Conservation (phyloP, 1,140 invertebrate genomes). For the Heliconius himera region DNA sequence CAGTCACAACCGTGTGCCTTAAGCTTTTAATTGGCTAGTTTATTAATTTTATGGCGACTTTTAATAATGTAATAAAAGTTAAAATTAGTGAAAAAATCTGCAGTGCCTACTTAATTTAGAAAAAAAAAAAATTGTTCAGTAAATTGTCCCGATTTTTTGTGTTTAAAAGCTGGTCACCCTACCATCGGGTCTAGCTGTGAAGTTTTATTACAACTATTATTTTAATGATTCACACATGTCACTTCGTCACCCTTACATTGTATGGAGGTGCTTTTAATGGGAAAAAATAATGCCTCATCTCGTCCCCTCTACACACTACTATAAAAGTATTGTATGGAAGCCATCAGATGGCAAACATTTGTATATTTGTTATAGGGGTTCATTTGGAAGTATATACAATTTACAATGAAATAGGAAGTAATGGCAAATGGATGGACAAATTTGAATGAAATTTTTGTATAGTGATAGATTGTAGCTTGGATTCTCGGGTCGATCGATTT, state of each 20-base stretch:
- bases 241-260: conserved; percentile 20
- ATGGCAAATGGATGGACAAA: not conserved
- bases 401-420: not conserved
- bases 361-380: not conserved
- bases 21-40: too few species aligned
- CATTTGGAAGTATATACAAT: not conserved
- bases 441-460: not conserved
- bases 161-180: not conserved
- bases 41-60: too few species aligned
- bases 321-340: conserved; percentile 20
- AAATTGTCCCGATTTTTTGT: not conserved
- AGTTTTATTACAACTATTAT: conserved; percentile 42
- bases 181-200: conserved; percentile 1
- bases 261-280: not conserved
- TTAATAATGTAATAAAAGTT: not conserved
- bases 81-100: not conserved
- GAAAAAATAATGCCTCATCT: conserved; percentile 33
- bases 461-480: not conserved
- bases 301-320: not conserved
- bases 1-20: too few species aligned
- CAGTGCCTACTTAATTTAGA: not conserved
- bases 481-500: not conserved
- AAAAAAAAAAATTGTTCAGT: too few species aligned
- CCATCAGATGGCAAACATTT: not conserved
- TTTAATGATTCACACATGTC: conserved; percentile 44